Percentiles rank a stretch among this genome's conserved stretches.
phyloP scores from a whole-genome alignment of 1,140 invertebrate genomes.

The Aethina tumida region DNA sequence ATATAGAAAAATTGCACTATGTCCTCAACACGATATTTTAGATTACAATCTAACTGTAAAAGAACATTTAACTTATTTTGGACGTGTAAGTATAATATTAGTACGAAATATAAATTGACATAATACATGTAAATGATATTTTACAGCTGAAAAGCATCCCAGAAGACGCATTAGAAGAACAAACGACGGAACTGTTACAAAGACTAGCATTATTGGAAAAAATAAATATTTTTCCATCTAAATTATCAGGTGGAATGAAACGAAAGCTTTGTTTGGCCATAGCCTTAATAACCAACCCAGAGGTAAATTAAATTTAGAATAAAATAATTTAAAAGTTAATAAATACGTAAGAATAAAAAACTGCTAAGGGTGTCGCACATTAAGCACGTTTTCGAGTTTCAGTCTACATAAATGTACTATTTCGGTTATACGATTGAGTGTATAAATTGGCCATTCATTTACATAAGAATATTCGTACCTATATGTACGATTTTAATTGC shows the following conservation, averaged over 20 bases:
- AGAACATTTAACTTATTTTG: constrained; percentile 68
- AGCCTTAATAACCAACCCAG: constrained; percentile 43
- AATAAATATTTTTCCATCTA: constrained; percentile 38
- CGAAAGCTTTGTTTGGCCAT: constrained; percentile 55
- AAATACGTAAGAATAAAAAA: background rate
- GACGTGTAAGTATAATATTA: constrained; percentile 38
- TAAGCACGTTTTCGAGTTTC: background rate
- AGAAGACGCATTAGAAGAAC: constrained; percentile 29
- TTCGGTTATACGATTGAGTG: too few species aligned
- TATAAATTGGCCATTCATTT: too few species aligned
- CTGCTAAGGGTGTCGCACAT: background rate
- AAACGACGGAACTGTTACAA: constrained; percentile 39
- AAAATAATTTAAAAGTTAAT: background rate
- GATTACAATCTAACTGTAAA: constrained; percentile 65
- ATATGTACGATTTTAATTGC: too few species aligned
- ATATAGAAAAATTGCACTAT: constrained; percentile 55
- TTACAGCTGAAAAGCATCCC: constrained; percentile 46
- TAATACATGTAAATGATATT: background rate
- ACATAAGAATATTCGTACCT: too few species aligned
- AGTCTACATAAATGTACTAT: background rate
- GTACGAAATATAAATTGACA: background rate
- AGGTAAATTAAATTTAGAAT: too few species aligned
- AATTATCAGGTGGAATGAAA: constrained; percentile 59
- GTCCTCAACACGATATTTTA: constrained; percentile 75
- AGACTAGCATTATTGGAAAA: constrained; percentile 49